Conservation (phyloP, 2,888 invertebrate genomes). For the Orthosia cruda region DNA sequence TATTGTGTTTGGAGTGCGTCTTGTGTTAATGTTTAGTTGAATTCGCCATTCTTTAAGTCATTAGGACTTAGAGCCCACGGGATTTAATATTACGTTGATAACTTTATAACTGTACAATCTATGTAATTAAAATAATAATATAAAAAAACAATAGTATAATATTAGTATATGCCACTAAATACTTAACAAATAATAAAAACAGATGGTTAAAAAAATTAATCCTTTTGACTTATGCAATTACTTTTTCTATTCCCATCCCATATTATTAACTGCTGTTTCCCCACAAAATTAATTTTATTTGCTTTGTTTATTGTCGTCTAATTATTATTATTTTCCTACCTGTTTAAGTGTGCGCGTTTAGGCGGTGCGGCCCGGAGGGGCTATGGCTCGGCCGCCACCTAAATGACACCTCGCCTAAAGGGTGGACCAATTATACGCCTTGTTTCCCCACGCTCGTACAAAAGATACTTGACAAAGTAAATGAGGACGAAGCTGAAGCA, state of each 20-base stretch:
- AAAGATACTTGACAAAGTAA: constrained; percentile 93
- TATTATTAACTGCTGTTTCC: neutral
- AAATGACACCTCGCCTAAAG: constrained; percentile 85
- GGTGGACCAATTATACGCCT: constrained; percentile 96
- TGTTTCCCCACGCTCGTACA: constrained; percentile 95
- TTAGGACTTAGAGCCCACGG: neutral
- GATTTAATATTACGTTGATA: neutral
- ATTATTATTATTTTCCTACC: constrained; percentile 2
- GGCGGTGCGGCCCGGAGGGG: constrained; percentile 93
- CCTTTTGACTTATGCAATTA: neutral
- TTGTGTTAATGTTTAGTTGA: too few relatives aligned
- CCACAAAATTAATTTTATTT: neutral
- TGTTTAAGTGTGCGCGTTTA: constrained; percentile 93
- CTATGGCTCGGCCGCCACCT: constrained; percentile 92
- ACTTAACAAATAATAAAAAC: neutral
- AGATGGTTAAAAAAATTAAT: neutral
- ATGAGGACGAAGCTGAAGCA: constrained; percentile 86
- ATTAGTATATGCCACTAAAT: too few relatives aligned
- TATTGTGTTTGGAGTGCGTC: constrained; percentile 14
- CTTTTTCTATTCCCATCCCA: too few relatives aligned
- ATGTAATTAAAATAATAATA: neutral
- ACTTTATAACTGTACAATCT: neutral
- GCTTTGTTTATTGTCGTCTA: neutral
- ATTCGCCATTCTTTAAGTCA: too few relatives aligned
- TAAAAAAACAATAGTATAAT: neutral